Conservation (phyloP, 1,140 invertebrate genomes). For the Riptortus pedestris region DNA sequence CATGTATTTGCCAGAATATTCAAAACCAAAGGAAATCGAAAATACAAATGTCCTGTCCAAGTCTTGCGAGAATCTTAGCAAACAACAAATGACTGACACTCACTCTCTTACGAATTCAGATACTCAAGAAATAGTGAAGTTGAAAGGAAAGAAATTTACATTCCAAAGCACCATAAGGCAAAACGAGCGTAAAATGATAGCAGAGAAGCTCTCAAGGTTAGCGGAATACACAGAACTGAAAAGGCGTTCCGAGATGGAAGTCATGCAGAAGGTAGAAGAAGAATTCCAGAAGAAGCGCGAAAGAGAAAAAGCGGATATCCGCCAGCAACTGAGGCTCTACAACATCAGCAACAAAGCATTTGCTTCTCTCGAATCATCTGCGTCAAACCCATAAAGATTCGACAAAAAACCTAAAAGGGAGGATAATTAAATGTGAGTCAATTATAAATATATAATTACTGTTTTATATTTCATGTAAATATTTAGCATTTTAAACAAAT, state of each 20-base stretch:
- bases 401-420: no score
- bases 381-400: not conserved
- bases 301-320: conserved; percentile 60
- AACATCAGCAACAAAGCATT: conserved; percentile 37
- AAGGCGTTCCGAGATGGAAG: conserved; percentile 59
- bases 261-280: conserved; percentile 61
- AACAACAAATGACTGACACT: not conserved
- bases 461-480: no score
- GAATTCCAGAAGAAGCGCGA: conserved; percentile 63
- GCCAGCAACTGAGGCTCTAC: conserved; percentile 58
- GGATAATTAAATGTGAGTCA: no score
- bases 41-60: not conserved
- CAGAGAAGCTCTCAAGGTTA: conserved; percentile 61
- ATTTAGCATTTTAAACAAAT: no score
- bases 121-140: not conserved
- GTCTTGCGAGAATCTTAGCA: not conserved
- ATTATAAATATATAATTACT: no score
- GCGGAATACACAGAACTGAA: conserved; percentile 65
- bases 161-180: conserved; percentile 71
- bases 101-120: not conserved
- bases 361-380: conserved; percentile 3
- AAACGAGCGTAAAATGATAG: conserved; percentile 57
- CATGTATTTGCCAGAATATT: conserved; percentile 65
- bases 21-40: conserved; percentile 20
- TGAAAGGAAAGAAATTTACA: conserved; percentile 49